Percentiles rank a stretch among this genome's conserved stretches.
These are phyloP conservation scores for Chaitophorus viminalis DNA, from an alignment of 2,888 invertebrate species.

Conservation along the genomic window DNA sequence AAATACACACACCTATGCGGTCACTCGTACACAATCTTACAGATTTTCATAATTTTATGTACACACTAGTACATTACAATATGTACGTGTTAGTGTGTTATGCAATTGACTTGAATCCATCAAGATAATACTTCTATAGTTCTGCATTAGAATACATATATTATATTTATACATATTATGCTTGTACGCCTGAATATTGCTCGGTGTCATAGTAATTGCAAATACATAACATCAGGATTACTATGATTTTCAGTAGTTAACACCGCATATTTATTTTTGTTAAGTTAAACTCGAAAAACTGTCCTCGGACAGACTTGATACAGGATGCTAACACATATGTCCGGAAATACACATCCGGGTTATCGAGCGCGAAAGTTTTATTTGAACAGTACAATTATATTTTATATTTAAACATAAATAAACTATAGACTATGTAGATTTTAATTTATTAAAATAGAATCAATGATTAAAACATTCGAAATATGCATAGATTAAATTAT, in stretches of 20 bases:
- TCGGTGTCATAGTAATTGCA: too few species aligned
- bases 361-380: conserved; percentile 7
- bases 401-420: not conserved
- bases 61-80: not conserved
- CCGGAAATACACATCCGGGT: conserved; percentile 36
- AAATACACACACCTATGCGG: not conserved
- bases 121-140: not conserved
- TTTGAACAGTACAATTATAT: conserved; percentile 6
- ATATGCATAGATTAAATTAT: not conserved
- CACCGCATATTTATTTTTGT: not conserved
- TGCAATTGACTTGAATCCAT: conserved; percentile 8
- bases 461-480: not conserved
- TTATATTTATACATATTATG: not conserved
- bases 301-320: not conserved
- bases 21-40: not conserved
- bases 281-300: not conserved
- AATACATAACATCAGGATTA: not conserved
- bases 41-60: conserved; percentile 25
- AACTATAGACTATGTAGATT: not conserved
- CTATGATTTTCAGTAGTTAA: not conserved
- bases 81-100: not conserved
- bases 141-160: not conserved
- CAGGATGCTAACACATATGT: not conserved
- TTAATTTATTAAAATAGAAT: not conserved
- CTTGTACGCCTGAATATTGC: too few species aligned